A percentile compares a stretch with the other conserved stretches of the same genome.
phyloP scores from a whole-genome alignment of 2,113 vertebrate species.

The Pterophyllum scalare region DNA sequence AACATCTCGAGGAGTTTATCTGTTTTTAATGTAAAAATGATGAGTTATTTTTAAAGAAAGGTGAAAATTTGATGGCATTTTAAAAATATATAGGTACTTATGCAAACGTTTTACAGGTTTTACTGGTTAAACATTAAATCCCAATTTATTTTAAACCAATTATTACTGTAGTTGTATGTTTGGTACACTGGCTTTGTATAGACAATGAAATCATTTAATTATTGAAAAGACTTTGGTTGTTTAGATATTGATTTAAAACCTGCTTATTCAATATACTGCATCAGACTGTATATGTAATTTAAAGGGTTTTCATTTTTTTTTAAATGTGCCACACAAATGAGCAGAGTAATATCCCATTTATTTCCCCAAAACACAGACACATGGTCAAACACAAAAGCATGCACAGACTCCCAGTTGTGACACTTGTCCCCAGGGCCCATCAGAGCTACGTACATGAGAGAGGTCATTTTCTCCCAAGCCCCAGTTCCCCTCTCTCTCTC shows the following conservation, averaged over 20 bases:
- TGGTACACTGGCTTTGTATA: not conserved
- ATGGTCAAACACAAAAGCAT: conserved; percentile 47
- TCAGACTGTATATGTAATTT: not conserved
- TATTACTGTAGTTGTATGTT: not conserved
- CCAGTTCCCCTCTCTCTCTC: not conserved
- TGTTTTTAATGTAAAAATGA: not conserved
- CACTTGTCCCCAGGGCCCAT: conserved; percentile 52
- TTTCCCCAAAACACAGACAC: conserved; percentile 29
- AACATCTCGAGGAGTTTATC: not conserved
- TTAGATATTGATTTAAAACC: rapidly evolving
- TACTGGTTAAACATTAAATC: not conserved
- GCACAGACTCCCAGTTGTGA: conserved; percentile 42
- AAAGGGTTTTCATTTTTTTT: not conserved
- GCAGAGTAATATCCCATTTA: not conserved
- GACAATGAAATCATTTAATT: not conserved
- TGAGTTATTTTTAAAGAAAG: not conserved
- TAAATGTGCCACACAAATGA: not conserved
- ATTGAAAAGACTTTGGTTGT: not conserved
- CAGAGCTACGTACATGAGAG: conserved; percentile 39
- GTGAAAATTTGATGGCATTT: no score
- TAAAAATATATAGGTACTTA: no score
- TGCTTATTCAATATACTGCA: not conserved
- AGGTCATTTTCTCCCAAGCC: conserved; percentile 31
- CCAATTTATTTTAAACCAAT: not conserved
- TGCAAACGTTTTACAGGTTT: not conserved